Conservation (phyloP, 2,797 vertebrate genomes). For the Enteromius afrohamiltoni region DNA sequence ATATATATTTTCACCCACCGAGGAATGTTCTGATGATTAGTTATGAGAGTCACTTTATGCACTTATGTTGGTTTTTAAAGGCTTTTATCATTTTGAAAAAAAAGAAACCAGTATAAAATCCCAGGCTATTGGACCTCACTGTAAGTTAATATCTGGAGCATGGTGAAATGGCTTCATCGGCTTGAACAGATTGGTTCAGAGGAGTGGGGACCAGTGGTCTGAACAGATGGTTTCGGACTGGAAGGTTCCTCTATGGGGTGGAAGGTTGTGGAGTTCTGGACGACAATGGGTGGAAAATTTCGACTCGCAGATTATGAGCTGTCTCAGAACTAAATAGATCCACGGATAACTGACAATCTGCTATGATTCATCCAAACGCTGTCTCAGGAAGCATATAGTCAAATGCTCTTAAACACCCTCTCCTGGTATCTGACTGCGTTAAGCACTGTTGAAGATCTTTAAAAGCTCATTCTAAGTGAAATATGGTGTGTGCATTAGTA, state of each 20-base stretch:
- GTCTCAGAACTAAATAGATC: not conserved
- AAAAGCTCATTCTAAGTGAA: slow-evolving; percentile 5
- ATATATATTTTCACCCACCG: too few relatives aligned
- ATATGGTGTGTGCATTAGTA: not conserved
- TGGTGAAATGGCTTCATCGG: not conserved
- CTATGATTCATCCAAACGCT: not conserved
- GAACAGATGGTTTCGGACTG: slow-evolving; percentile 43
- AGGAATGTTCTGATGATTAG: too few relatives aligned
- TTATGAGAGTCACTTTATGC: not conserved
- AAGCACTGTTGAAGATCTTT: not conserved
- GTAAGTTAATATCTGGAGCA: not conserved
- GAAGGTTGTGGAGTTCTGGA: slow-evolving; percentile 27
- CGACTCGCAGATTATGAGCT: not conserved
- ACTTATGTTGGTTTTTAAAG: not conserved
- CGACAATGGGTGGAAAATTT: slow-evolving; percentile 17
- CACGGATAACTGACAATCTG: not conserved
- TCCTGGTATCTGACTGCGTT: not conserved
- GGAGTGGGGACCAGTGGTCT: slow-evolving; percentile 17
- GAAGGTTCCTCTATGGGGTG: slow-evolving; percentile 40
- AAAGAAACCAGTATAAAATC: not conserved
- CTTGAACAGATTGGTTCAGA: slow-evolving; percentile 37
- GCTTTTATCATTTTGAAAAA: not conserved
- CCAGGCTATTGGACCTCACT: not conserved
- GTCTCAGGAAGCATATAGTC: not conserved
- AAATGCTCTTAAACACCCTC: slow-evolving; percentile 3